Percentiles rank a stretch among this genome's conserved stretches.
phyloP scores from a whole-genome alignment of 2,113 vertebrate genomes.

The Corynorhinus townsendii region DNA sequence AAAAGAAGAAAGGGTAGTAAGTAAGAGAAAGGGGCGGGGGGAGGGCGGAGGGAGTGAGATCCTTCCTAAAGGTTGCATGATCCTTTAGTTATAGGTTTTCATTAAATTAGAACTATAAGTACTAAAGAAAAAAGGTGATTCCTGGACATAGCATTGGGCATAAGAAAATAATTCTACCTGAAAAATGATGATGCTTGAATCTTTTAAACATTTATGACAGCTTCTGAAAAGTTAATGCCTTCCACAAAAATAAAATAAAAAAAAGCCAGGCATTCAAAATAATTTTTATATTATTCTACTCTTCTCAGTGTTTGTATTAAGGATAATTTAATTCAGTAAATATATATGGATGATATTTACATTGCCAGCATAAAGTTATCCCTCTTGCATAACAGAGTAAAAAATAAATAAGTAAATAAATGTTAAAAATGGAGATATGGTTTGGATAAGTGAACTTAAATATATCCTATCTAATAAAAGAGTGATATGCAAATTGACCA shows the following conservation, averaged over 20 bases:
- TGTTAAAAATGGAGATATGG: background rate
- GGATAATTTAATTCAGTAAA: background rate
- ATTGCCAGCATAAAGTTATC: background rate
- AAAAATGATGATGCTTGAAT: background rate
- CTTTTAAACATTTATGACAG: background rate
- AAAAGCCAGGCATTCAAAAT: background rate
- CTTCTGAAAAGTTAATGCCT: background rate
- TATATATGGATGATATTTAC: background rate
- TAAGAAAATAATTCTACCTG: background rate
- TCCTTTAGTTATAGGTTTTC: background rate
- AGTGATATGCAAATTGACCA: too few species aligned
- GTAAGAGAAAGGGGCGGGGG: background rate
- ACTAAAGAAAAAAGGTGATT: background rate
- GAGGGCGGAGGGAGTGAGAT: background rate
- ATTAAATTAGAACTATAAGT: background rate
- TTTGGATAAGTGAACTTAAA: background rate
- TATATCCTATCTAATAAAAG: too few species aligned
- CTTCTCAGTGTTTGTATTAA: background rate
- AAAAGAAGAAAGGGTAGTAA: background rate
- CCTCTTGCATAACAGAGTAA: background rate
- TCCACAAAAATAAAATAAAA: background rate
- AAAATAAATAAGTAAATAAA: background rate
- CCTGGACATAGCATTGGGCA: background rate
- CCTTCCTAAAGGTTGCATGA: background rate
- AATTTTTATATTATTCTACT: background rate